Conservation (phyloP, 2,113 vertebrate species). For the Pyrgilauda ruficollis region DNA sequence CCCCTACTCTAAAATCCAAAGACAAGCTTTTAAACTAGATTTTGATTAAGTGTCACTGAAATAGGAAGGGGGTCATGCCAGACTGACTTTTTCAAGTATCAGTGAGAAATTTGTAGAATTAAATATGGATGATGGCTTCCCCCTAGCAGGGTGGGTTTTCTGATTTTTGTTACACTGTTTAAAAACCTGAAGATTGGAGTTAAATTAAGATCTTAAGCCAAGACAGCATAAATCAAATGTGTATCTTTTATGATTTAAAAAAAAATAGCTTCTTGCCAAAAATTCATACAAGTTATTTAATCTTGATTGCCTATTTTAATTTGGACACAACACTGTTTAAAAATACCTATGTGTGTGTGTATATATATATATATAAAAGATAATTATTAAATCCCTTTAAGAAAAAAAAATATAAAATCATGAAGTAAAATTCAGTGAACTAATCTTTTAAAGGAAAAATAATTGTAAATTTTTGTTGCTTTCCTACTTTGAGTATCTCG, state of each 20-base stretch:
- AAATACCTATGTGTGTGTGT: not conserved
- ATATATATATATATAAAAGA: not conserved
- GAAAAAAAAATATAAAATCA: not conserved
- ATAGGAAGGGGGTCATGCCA: not conserved
- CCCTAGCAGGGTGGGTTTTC: not conserved
- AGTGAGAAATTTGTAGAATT: not conserved
- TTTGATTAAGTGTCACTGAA: not conserved
- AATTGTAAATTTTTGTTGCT: conserved; percentile 77
- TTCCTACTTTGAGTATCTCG: conserved; percentile 82
- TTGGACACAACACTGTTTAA: conserved; percentile 22
- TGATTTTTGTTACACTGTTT: not conserved
- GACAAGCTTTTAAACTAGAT: not conserved
- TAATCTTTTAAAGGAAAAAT: conserved; percentile 46
- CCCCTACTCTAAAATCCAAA: not conserved
- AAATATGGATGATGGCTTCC: not conserved
- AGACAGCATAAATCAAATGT: not conserved
- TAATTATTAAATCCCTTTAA: conserved; percentile 25
- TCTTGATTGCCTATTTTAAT: not conserved
- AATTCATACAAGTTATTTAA: not conserved
- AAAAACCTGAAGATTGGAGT: not conserved
- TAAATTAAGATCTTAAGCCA: not conserved
- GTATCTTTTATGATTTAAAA: not conserved
- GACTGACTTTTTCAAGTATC: not conserved
- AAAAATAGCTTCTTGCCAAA: not conserved
- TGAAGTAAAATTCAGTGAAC: conserved; percentile 58